Base-by-base conservation (phyloP, 2,888 invertebrate species). In the Eumacrocentrus americanus region DNA sequence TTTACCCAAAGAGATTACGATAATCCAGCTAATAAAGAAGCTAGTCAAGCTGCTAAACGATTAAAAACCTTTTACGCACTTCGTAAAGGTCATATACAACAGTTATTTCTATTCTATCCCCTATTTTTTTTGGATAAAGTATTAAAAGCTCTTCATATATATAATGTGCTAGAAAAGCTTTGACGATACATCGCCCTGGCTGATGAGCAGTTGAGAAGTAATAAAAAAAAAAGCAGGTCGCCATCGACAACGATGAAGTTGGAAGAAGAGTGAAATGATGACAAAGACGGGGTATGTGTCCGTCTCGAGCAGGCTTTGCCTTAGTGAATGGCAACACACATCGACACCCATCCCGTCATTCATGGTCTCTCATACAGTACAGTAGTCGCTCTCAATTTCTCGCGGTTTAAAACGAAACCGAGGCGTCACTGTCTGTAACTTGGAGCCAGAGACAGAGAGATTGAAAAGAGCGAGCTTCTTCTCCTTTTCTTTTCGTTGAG, bases 21-120 rank as follows among this genome's bases (percentile, higher is more conserved):
- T 52, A 52, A 52, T 52, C 40, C 25, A n/a, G 7, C 18, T 52
- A 40, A 40, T 52, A 40, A 52, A 52, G 23, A 38, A 38, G 38
- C 34, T 35, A 50, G 14, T 40, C n/a, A 14, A 52, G 23, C 16
- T 25, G 22, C 25, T 38, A 42, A 52, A 40, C 29, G 23, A 52
- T n/a, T 25, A 12, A 25, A 40, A 25, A 25, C 38, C n/a, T 38
- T 14, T 48, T 4, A 18, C 29, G n/a, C 6, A 18, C 11, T 46
- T 20, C 9, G 16, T 20, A 6, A 42, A 5, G 3, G 2, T 18
- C 34, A 18, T 48, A 18, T 50, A 18, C 34, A 18, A 34, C 7
- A 9, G n/a, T 18, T 16, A 6, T 34, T 35, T 35, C 11, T 34
- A 12, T 35, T 34, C 34, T 50, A 34, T 11, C 11, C 16, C 6